Evolutionary conservation across 23 tunicate genomes (phyloP).

Genomic region (Trididemnum clinides): DNA sequence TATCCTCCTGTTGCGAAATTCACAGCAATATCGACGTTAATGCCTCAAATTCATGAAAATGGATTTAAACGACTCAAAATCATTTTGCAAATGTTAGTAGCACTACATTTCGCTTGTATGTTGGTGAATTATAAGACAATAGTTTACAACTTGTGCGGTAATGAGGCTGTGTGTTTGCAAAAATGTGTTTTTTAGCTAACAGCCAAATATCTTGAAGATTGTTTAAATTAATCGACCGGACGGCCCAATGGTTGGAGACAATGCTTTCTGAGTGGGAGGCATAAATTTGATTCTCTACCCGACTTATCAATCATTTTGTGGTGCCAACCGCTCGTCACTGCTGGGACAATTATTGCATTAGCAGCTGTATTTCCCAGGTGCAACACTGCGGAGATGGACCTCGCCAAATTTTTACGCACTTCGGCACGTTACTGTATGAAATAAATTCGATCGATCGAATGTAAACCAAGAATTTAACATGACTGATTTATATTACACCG

Average conservation of each 20-base stretch:
- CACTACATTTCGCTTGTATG: neutral
- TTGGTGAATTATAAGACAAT: neutral
- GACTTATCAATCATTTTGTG: neutral
- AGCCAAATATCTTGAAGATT: too few species aligned
- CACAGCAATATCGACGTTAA: slow-evolving; percentile 1
- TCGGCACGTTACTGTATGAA: neutral
- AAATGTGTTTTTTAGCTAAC: neutral
- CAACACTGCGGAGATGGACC: neutral
- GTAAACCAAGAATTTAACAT: neutral
- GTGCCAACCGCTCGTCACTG: too few species aligned
- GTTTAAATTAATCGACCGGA: neutral
- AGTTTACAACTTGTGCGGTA: neutral
- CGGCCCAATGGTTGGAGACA: neutral
- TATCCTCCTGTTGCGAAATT: slow-evolving; percentile 1
- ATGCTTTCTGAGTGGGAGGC: neutral
- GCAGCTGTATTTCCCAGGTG: neutral
- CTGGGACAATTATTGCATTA: too few species aligned
- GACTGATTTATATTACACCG: neutral
- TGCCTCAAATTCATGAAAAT: slow-evolving; percentile 6
- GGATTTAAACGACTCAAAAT: slow-evolving; percentile 3
- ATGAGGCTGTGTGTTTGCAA: neutral
- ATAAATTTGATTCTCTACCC: neutral
- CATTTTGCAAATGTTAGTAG: slow-evolving; percentile 7
- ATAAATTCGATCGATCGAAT: neutral
- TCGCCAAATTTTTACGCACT: neutral